Evolutionary conservation across 2,888 invertebrate species (phyloP).

Genomic region (Amphipyra berbera): DNA sequence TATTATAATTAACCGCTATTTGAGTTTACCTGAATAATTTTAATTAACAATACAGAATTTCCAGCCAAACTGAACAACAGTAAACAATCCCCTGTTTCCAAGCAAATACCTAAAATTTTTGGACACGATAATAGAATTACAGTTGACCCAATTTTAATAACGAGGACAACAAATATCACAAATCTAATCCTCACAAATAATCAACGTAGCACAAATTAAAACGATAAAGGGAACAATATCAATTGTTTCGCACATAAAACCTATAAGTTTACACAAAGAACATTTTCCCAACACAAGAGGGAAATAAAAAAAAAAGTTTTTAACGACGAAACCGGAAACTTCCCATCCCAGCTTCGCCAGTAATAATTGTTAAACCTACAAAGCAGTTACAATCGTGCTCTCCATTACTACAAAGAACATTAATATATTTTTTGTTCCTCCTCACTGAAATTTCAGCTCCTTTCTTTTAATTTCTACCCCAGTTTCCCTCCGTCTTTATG

Average conservation of each 20-base stretch:
- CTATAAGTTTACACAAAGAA: slow-evolving; percentile 37
- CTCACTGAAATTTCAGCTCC: slow-evolving; percentile 63
- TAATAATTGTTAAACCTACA: slow-evolving; percentile 77
- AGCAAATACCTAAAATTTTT: slow-evolving; percentile 8
- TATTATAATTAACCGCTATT: neutral
- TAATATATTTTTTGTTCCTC: slow-evolving; percentile 67
- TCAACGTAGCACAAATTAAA: slow-evolving; percentile 5
- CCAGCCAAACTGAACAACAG: neutral
- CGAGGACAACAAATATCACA: neutral
- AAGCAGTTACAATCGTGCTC: slow-evolving; percentile 73
- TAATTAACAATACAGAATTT: slow-evolving; percentile 6
- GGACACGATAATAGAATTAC: slow-evolving; percentile 3
- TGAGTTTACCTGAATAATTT: slow-evolving; percentile 6
- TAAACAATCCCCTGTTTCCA: slow-evolving; percentile 18
- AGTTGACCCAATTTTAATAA: slow-evolving; percentile 15
- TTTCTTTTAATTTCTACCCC: slow-evolving; percentile 80
- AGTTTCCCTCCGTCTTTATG: slow-evolving; percentile 77
- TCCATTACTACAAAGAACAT: slow-evolving; percentile 79
- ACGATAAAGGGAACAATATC: slow-evolving; percentile 28
- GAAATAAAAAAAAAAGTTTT: slow-evolving; percentile 57
- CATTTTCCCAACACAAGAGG: neutral
- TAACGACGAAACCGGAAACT: slow-evolving; percentile 54
- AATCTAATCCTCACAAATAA: neutral
- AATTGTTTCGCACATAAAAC: slow-evolving; percentile 34
- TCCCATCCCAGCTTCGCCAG: slow-evolving; percentile 41